phyloP scores from a whole-genome alignment of 1,140 invertebrate species.

The Penaeus indicus region DNA sequence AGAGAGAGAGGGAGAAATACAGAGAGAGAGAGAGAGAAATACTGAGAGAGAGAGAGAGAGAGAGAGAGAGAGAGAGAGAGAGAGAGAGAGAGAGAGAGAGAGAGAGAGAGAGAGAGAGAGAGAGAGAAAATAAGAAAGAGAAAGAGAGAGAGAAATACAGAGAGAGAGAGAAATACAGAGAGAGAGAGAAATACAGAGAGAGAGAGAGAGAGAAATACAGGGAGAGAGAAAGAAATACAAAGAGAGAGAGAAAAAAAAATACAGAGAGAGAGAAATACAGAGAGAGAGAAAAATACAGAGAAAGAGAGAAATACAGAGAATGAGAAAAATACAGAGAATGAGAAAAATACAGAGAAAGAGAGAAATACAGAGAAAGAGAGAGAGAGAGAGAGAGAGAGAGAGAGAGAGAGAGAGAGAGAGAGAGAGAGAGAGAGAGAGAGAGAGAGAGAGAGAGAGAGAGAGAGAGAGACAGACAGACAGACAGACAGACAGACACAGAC shows the following conservation, averaged over 20 bases:
- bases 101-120: too few species aligned
- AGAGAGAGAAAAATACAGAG: not conserved
- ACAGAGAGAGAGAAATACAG: too few species aligned
- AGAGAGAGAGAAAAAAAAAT: not conserved
- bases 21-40: not conserved
- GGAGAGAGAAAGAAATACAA: not conserved
- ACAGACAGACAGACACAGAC: too few species aligned
- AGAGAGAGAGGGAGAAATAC: not conserved
- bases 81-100: too few species aligned
- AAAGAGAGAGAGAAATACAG: too few species aligned
- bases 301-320: not conserved
- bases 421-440: conserved; percentile 7
- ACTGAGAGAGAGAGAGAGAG: not conserved
- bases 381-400: not conserved
- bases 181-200: not conserved
- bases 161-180: not conserved
- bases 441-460: conserved; percentile 4
- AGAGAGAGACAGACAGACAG: not conserved
- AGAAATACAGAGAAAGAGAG: not conserved
- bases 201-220: not conserved
- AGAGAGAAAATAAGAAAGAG: too few species aligned
- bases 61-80: too few species aligned
- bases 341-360: not conserved
- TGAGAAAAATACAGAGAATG: too few species aligned
- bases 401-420: too few species aligned